phyloP scores from a whole-genome alignment of 1,140 invertebrate species.

The Linepithema humile region DNA sequence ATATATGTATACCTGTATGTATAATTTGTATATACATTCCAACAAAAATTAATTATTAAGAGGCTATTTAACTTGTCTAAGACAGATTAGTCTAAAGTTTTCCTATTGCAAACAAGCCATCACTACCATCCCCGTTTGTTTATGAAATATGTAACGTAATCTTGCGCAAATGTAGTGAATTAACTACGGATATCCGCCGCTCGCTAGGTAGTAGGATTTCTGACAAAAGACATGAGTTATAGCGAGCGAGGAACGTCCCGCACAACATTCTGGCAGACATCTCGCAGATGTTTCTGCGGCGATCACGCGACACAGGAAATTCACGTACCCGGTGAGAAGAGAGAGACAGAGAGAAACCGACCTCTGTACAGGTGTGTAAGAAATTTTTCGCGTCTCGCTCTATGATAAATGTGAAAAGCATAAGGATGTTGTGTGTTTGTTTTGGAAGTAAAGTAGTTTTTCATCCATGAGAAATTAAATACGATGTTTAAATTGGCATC shows the following conservation, averaged over 20 bases:
- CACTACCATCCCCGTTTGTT: not conserved
- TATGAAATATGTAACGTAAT: slow-evolving; percentile 44
- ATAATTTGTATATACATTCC: not conserved
- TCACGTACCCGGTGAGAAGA: slow-evolving; percentile 26
- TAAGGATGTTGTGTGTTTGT: not conserved
- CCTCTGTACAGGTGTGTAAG: slow-evolving; percentile 22
- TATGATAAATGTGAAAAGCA: not conserved
- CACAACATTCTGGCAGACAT: slow-evolving; percentile 60
- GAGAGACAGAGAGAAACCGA: too few relatives aligned
- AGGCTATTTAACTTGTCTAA: not conserved
- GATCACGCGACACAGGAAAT: slow-evolving; percentile 48
- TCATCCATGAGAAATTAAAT: not conserved
- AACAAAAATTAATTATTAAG: not conserved
- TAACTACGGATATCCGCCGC: slow-evolving; percentile 40
- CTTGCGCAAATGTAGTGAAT: slow-evolving; percentile 39
- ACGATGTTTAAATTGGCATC: not conserved
- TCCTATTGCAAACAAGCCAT: not conserved
- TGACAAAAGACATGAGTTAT: slow-evolving; percentile 55
- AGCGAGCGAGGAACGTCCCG: not conserved
- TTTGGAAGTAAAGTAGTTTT: not conserved
- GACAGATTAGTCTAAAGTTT: not conserved
- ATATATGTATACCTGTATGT: too few relatives aligned
- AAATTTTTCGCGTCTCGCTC: not conserved
- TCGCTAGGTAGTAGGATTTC: slow-evolving; percentile 25
- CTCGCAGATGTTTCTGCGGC: slow-evolving; percentile 59